phyloP scores from a whole-genome alignment of 2,797 vertebrate genomes.

The Bovichtus variegatus region DNA sequence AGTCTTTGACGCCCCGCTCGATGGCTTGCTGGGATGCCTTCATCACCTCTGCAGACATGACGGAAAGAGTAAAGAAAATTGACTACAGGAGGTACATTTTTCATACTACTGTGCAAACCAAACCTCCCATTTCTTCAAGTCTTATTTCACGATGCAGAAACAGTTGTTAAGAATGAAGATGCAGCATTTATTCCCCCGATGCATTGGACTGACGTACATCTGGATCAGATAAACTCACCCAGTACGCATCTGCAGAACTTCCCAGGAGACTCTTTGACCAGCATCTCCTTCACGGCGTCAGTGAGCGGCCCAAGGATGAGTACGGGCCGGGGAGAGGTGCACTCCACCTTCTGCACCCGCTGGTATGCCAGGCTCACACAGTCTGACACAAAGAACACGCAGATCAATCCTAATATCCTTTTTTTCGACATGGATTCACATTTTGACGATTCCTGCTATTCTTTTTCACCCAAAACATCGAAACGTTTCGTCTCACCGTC shows the following conservation, averaged over 20 bases:
- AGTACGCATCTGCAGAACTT: constrained; percentile 98
- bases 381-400: constrained; percentile 80
- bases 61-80: not conserved
- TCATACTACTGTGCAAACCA: not conserved
- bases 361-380: constrained; percentile 95
- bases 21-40: constrained; percentile 99
- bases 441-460: not conserved
- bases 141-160: not conserved
- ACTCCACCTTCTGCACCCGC: constrained; percentile 96
- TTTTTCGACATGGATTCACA: not conserved
- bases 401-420: not conserved
- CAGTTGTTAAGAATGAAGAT: not conserved
- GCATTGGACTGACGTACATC: constrained; percentile 13
- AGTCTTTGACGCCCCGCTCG: constrained; percentile 96
- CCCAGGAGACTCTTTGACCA: constrained; percentile 95
- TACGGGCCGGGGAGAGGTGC: constrained; percentile 92
- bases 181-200: not conserved
- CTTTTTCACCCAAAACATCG: not conserved
- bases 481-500: constrained; percentile 85
- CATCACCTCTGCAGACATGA: constrained; percentile 92
- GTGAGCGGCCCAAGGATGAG: constrained; percentile 95
- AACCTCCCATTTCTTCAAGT: not conserved
- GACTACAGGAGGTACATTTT: not conserved
- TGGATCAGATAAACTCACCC: constrained; percentile 83
- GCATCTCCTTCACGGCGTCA: constrained; percentile 97